Evolutionary conservation across 2,797 vertebrate genomes (phyloP).

Genomic region (Danio jaintianensis): DNA sequence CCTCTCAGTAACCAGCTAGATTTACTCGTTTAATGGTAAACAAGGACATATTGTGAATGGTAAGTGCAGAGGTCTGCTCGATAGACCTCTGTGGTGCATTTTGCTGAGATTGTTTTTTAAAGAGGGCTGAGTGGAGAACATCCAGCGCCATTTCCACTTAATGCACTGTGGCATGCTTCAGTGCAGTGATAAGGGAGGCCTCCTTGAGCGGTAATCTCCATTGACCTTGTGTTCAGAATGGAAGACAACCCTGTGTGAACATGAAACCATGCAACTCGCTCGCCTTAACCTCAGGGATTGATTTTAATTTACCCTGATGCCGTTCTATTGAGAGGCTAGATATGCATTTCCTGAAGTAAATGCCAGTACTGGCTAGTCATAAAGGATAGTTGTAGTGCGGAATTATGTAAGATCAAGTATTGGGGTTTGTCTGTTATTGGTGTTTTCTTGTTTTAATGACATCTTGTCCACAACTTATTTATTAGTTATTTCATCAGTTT

Average conservation of each 20-base stretch:
- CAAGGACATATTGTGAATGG: conserved; percentile 50
- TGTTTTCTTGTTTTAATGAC: not conserved
- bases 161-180: conserved; percentile 38
- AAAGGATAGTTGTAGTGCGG: not conserved
- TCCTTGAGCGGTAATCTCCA: conserved; percentile 54
- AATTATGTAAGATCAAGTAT: not conserved
- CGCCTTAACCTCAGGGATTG: conserved; percentile 43
- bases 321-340: conserved; percentile 38
- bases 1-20: conserved; percentile 43
- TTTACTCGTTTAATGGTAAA: conserved; percentile 60
- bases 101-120: conserved; percentile 52
- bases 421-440: not conserved
- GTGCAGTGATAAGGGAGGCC: conserved; percentile 53
- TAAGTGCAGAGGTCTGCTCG: conserved; percentile 40
- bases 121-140: conserved; percentile 52
- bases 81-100: conserved; percentile 40
- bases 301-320: conserved; percentile 57
- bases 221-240: conserved; percentile 57
- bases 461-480: not conserved
- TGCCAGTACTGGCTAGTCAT: not conserved
- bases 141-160: conserved; percentile 47
- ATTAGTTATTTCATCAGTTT: not conserved
- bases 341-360: conserved; percentile 21
- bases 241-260: conserved; percentile 55
- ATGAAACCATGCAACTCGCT: conserved; percentile 39